Percentiles rank a stretch among this genome's conserved stretches.
Evolutionary conservation across 2,888 invertebrate species (phyloP).

Genomic region (Tenthredo amoena): DNA sequence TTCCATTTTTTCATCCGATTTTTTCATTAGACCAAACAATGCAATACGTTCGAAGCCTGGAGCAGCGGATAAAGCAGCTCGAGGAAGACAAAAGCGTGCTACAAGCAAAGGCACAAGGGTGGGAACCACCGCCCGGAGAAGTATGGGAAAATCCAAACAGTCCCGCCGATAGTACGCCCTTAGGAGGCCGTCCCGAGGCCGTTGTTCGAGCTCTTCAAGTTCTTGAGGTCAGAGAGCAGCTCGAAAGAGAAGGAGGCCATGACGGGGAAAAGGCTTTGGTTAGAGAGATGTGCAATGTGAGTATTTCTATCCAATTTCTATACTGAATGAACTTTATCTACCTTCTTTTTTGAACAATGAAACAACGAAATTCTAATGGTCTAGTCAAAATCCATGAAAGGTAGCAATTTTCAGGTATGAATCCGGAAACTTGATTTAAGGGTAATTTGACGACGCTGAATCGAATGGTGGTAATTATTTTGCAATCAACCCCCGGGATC

Average conservation of each 20-base stretch:
- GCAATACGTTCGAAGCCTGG: slow-evolving; percentile 94
- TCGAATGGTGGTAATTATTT: too few species aligned
- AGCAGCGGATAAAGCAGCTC: slow-evolving; percentile 90
- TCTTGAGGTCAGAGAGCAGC: slow-evolving; percentile 92
- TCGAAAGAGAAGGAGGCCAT: slow-evolving; percentile 86
- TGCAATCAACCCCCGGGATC: too few species aligned
- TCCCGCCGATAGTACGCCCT: slow-evolving; percentile 70
- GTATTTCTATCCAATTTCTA: slow-evolving; percentile 65
- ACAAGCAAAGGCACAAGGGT: slow-evolving; percentile 78
- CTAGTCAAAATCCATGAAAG: too few species aligned
- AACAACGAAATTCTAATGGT: too few species aligned
- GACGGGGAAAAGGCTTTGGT: slow-evolving; percentile 96
- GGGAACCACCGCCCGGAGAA: slow-evolving; percentile 60
- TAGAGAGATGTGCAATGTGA: slow-evolving; percentile 96
- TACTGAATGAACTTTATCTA: background rate
- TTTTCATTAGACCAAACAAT: slow-evolving; percentile 87
- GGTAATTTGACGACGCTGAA: too few species aligned
- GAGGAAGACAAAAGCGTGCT: slow-evolving; percentile 88
- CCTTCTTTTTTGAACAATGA: background rate
- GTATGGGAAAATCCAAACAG: slow-evolving; percentile 62
- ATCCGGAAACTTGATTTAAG: too few species aligned
- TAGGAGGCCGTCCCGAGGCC: slow-evolving; percentile 91
- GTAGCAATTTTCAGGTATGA: too few species aligned
- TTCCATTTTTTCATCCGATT: slow-evolving; percentile 53
- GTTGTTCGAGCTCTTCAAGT: slow-evolving; percentile 96